phyloP scores from a whole-genome alignment of 2,888 invertebrate species.

The Perizoma flavofasciatum region DNA sequence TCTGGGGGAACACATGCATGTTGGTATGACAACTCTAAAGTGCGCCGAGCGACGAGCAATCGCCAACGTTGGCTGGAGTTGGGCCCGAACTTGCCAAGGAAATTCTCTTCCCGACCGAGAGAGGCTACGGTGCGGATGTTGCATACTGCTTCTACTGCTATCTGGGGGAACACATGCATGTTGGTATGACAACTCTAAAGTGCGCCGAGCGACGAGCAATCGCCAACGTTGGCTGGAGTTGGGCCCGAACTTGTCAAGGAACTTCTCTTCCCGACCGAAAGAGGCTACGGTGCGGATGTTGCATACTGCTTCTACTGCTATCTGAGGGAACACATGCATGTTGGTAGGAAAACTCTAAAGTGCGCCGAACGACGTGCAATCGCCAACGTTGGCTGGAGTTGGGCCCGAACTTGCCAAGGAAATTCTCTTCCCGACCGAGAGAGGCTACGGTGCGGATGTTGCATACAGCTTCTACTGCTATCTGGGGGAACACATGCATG shows the following conservation, averaged over 20 bases:
- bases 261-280: constrained; percentile 86
- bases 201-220: constrained; percentile 84
- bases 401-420: constrained; percentile 83
- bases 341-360: constrained; percentile 41
- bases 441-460: constrained; percentile 88
- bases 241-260: constrained; percentile 82
- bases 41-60: constrained; percentile 84
- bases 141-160: constrained; percentile 84
- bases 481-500: constrained; percentile 26
- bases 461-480: constrained; percentile 84
- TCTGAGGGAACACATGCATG: constrained; percentile 26
- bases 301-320: constrained; percentile 84
- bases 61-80: constrained; percentile 81
- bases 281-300: constrained; percentile 88
- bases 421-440: constrained; percentile 86
- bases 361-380: constrained; percentile 84
- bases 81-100: constrained; percentile 83
- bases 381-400: constrained; percentile 81
- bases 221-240: constrained; percentile 81
- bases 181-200: constrained; percentile 47
- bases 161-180: constrained; percentile 26
- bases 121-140: constrained; percentile 88
- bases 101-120: constrained; percentile 86
- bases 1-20: constrained; percentile 26
- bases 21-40: constrained; percentile 48